Percentiles rank a stretch among this genome's conserved stretches.
These are phyloP conservation scores for Sebastes matsubarae DNA, from an alignment of 2,797 vertebrate genomes.

Conservation along the genomic window DNA sequence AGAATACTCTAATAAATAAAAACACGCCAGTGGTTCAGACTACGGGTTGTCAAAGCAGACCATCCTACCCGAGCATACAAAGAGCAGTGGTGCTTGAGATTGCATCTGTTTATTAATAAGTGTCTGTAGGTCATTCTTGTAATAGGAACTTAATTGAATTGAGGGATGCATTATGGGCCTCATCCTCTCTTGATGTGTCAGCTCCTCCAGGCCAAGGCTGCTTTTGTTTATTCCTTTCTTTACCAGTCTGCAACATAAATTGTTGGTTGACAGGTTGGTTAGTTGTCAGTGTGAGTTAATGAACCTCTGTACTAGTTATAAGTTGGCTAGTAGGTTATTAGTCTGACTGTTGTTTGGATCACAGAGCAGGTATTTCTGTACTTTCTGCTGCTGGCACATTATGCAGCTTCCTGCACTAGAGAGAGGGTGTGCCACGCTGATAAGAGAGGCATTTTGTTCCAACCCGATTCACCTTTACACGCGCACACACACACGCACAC, in stretches of 20 bases:
- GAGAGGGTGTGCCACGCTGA: constrained; percentile 48
- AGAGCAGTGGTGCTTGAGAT: too few relatives aligned
- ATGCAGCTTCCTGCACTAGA: constrained; percentile 31
- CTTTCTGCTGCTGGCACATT: neutral
- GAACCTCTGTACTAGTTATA: neutral
- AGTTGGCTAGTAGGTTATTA: neutral
- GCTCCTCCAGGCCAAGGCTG: neutral
- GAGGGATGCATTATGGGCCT: too few relatives aligned
- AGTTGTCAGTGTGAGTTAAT: neutral
- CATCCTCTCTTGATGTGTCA: too few relatives aligned
- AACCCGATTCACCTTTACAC: constrained; percentile 37
- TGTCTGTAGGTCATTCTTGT: neutral
- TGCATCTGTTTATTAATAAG: neutral
- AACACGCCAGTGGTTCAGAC: too few relatives aligned
- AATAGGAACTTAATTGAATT: too few relatives aligned
- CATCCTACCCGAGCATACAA: too few relatives aligned
- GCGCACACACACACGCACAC: neutral
- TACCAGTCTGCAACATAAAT: neutral
- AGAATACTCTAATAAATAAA: too few relatives aligned
- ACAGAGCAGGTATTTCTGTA: constrained; percentile 20
- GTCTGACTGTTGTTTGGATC: neutral
- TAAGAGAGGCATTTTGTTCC: constrained; percentile 53
- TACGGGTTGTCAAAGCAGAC: too few relatives aligned
- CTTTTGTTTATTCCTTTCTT: neutral
- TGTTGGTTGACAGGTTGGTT: neutral